A percentile compares a stretch with the other conserved stretches of the same genome.
Conservation (phyloP, 2,797 vertebrate genomes). For the Sebastes oblongus region DNA sequence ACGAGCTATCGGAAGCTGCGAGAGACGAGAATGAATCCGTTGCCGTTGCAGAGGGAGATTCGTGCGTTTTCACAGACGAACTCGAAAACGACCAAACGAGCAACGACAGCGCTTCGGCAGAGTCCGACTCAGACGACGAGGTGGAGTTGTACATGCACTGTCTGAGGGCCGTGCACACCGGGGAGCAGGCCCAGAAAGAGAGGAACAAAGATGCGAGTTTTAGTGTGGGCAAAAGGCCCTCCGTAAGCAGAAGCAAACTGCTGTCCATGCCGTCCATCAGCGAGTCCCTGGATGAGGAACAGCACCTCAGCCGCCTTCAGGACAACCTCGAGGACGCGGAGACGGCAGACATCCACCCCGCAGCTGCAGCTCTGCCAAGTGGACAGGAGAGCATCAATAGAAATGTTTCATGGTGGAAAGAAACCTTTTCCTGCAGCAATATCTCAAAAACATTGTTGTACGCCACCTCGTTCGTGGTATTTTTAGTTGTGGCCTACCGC, state of each 20-base stretch:
- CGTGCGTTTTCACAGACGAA: not conserved
- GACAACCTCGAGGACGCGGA: constrained; percentile 45
- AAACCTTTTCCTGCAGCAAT: constrained; percentile 78
- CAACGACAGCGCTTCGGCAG: constrained; percentile 56
- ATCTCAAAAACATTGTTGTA: constrained; percentile 82
- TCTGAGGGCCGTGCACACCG: constrained; percentile 65
- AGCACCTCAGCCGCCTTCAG: constrained; percentile 22
- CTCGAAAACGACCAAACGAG: constrained; percentile 16
- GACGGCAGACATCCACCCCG: constrained; percentile 8
- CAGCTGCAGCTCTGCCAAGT: constrained; percentile 7
- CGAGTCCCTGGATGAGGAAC: constrained; percentile 76
- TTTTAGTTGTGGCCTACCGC: constrained; percentile 87
- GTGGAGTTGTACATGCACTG: constrained; percentile 80
- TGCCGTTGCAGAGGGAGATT: not conserved
- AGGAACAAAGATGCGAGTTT: constrained; percentile 26
- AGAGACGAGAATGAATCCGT: not conserved
- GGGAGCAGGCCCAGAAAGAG: constrained; percentile 31
- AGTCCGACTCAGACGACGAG: constrained; percentile 80
- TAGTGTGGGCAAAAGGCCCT: constrained; percentile 46
- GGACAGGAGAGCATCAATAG: constrained; percentile 40
- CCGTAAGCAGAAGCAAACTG: constrained; percentile 53
- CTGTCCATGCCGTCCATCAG: constrained; percentile 66
- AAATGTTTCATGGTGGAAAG: constrained; percentile 63
- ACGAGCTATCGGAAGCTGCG: not conserved
- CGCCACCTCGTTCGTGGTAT: constrained; percentile 84